Conservation (phyloP, 1,140 invertebrate genomes). For the Cherax quadricarinatus region DNA sequence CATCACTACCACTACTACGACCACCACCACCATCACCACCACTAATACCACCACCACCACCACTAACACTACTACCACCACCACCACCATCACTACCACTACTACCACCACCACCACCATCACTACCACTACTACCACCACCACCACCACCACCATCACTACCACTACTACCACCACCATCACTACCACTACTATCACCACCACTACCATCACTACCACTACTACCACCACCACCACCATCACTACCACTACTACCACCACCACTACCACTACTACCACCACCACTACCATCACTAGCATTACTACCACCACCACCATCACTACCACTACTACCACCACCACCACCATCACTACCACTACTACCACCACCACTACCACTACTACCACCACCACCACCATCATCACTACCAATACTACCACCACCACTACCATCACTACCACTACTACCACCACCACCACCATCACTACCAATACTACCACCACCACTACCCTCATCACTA, state of each 20-base stretch:
- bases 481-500: not conserved
- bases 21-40: too few species aligned
- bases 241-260: not conserved
- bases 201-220: not conserved
- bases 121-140: not conserved
- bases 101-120: not conserved
- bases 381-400: not conserved
- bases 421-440: not conserved
- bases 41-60: too few species aligned
- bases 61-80: not conserved
- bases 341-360: not conserved
- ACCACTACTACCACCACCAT: not conserved
- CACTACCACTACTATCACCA: not conserved
- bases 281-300: not conserved
- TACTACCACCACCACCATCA: not conserved
- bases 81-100: not conserved
- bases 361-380: not conserved
- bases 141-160: not conserved
- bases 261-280: not conserved
- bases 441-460: not conserved
- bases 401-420: not conserved
- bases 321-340: not conserved
- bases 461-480: not conserved
- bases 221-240: not conserved
- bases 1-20: too few species aligned